Conservation (phyloP, 2,888 invertebrate species). For the Camptogramma bilineatum region DNA sequence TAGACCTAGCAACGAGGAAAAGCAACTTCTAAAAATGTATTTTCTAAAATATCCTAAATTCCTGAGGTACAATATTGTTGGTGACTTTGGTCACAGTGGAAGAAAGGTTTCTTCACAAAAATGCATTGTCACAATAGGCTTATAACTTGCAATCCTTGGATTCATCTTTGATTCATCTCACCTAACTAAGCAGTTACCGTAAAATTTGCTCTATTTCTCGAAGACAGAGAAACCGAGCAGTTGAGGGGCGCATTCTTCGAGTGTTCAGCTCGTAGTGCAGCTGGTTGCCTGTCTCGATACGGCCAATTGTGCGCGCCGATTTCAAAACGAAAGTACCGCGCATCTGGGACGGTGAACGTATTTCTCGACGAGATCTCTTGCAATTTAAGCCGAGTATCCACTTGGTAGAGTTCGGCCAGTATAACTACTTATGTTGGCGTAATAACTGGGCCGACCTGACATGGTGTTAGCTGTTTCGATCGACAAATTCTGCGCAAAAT, state of each 20-base stretch:
- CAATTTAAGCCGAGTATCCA: slow-evolving; percentile 57
- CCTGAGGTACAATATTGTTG: too few species aligned
- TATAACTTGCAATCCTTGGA: background rate
- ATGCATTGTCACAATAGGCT: background rate
- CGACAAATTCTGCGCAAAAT: background rate
- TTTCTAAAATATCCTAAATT: background rate
- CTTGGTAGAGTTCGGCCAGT: slow-evolving; percentile 8
- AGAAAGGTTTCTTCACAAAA: too few species aligned
- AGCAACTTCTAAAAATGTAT: background rate
- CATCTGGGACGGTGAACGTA: slow-evolving; percentile 86
- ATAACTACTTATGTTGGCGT: background rate
- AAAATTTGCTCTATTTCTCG: slow-evolving; percentile 21
- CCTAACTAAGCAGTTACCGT: slow-evolving; percentile 1
- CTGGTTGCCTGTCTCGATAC: slow-evolving; percentile 78
- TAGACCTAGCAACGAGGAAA: slow-evolving; percentile 7
- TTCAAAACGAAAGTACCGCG: slow-evolving; percentile 85
- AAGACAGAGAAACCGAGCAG: slow-evolving; percentile 47
- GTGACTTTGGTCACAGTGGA: too few species aligned
- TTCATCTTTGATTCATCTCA: slow-evolving; percentile 1
- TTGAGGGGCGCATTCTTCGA: slow-evolving; percentile 69
- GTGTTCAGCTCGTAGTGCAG: slow-evolving; percentile 57
- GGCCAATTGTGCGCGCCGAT: slow-evolving; percentile 84
- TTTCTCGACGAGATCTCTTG: slow-evolving; percentile 82
- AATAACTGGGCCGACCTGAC: background rate
- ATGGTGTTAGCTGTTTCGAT: background rate